phyloP scores from a whole-genome alignment of 2,888 invertebrate species.

The Idaea biselata region DNA sequence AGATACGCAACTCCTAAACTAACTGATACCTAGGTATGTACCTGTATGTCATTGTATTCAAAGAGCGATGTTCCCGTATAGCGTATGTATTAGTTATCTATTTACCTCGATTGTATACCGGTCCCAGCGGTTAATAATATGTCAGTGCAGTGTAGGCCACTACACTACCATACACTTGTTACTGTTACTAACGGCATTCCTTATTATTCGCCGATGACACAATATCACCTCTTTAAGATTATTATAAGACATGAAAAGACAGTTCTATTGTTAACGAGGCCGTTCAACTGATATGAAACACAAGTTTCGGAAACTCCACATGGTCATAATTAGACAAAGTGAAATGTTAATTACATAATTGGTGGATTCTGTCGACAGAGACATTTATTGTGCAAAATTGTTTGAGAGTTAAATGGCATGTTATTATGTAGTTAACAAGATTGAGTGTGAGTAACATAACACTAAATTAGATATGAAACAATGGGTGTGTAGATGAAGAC shows the following conservation, averaged over 20 bases:
- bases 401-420: background rate
- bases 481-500: background rate
- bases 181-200: conserved; percentile 66
- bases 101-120: conserved; percentile 58
- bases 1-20: background rate
- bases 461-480: background rate
- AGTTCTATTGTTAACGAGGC: conserved; percentile 24
- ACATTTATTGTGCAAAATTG: background rate
- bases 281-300: background rate
- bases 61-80: conserved; percentile 36
- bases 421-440: background rate
- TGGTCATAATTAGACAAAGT: background rate
- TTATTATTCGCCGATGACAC: conserved; percentile 63
- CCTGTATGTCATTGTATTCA: conserved; percentile 40
- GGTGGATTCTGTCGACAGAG: background rate
- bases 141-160: conserved; percentile 46
- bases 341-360: background rate
- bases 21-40: background rate
- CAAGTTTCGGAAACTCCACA: background rate
- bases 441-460: background rate
- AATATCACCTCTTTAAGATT: conserved; percentile 33
- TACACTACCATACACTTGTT: conserved; percentile 45
- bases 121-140: conserved; percentile 55
- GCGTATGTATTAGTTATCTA: conserved; percentile 48
- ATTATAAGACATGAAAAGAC: conserved; percentile 32